Evolutionary conservation across 2,113 vertebrate species (phyloP), one percentile per base, ranked within the genome.

Genomic region (Dasyurus viverrinus): DNA sequence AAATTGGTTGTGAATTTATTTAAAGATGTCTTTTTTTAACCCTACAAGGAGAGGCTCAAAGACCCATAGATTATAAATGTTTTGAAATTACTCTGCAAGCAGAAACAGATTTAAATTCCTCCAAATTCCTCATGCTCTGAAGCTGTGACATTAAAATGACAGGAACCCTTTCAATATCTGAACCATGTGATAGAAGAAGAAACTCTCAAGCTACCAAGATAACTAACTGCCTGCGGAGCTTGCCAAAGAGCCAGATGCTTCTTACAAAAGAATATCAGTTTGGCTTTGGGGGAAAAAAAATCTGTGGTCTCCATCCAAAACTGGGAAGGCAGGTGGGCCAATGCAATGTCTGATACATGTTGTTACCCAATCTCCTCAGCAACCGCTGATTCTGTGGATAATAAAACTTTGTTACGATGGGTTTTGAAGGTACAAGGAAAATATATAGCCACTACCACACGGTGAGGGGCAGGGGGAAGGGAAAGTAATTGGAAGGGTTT

Each of bases 161-260:
- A 96, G 96, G 93, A 98, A 93, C 46, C 24, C 50, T 96, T 89
- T 89, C 93, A 93, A 89, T 95, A 96, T 89, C 90, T 91, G 92
- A 93, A 95, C 46, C 48, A 55, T 96, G 93, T 3, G 23, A 96
- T 1, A 92, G 93, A 93, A 96, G 94, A 91, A 97, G 95, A 76
- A 93, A 90, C 22, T 93, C 94, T 98, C 92, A 68, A 95, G 76
- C 54, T 48, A 96, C 89, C 53, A 0, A 0, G 46, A 96, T 91
- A 94, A 91, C 54, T 93, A 93, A 90, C 54, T 93, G 94, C 93
- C 94, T 9, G 52, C 26, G 6, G 96, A 55, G 2, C 0, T 42
- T 94, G 97, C 97, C 97, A 98, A 97, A 94, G 89, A 93, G 96
- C 93, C 97, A 98, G 98, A 97, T 97, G 97, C 96, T 94, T 55